Evolutionary conservation across 2,888 invertebrate species (phyloP), one percentile per base, ranked within the genome.

Genomic region (Hoplodrina blanda): DNA sequence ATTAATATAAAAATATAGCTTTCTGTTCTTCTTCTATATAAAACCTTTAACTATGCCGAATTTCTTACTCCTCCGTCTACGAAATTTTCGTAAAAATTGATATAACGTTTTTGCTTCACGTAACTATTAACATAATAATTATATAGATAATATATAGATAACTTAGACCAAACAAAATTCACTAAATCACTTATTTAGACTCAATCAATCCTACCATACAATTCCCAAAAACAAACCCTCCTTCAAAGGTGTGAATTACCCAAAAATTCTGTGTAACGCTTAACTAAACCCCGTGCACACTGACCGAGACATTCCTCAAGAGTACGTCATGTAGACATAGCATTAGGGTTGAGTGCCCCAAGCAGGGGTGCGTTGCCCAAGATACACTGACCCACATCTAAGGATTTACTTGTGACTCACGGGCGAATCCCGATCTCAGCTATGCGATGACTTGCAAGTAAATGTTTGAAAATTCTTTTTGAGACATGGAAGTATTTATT

Each of bases 351-450:
- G 62, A 15, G 66, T 60, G 50, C 70, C 75, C 62, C 49, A 52
- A 54, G 62, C 20, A 52, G 44, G 65, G 78, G 81, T 59, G 61
- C 68, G 46, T 52, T 62, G 62, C 64, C 74, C 73, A 82, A 84
- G 84, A 74, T 70, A 74, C 30, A 82, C 72, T 83, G 82, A 83
- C 82, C 82, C 75, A 83, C 11, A 80, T 83, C 50, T 67, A 66
- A 65, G 72, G 68, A 54, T 25, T 68, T 50, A 55, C 50, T 60
- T 53, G 53, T 71, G 30, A 66, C 56, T 78, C 78, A 67, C 56
- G 69, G 72, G 60, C 71, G 69, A 46, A 41, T 10, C 53, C 33
- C 25, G 33, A 7, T 20, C 30, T 33, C 11, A n/a, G 11, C 25
- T 30, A 46, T 17, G 11, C 11, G 59, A 50, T 66, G 66, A 71